Evolutionary conservation across 2,888 invertebrate genomes (phyloP), one percentile per base, ranked within the genome.

Genomic region (Ormyrus pomaceus): DNA sequence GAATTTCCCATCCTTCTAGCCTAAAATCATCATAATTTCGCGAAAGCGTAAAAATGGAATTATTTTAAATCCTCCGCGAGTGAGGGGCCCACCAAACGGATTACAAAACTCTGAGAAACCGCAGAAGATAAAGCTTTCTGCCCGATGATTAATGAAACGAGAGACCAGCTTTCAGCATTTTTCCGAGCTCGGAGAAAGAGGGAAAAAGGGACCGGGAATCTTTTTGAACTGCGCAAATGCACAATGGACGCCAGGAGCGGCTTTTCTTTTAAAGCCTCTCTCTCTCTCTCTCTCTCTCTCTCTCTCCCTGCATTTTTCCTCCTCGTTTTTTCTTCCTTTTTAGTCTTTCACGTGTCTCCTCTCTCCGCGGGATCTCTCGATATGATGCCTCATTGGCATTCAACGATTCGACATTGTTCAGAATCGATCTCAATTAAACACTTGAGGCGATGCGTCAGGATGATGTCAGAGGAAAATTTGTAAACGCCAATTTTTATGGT

Each of bases 391-490:
- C 73, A 48, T 65, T 55, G 72, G 55, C 19, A 62, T 53, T 72
- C 62, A 13, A 6, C 13, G 64, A 48, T 11, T 48, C 51, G 9
- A 34, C 13, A 13, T 11, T 62, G 62, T 59, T 10, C 7, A 2
- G 50, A 74, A 74, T 74, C 65, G 58, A 58, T 74, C 56, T 58
- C 56, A 74, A 74, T 65, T 58, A 74, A 50, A 2, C 73, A 45
- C 72, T 62, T 45, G 45, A 11, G 5, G 34, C 50, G 46, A 11
- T 11, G 50, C 51, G 8, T 13, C 8, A 34, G 13, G n/a, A 66
- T 6, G 50, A n/a, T 50, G 34, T 34, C 34, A 34, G 4, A 34
- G 34, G 34, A 4, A 34, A 34, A 34, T 34, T 34, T 34, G 34
- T 34, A 34, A 34, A 34, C 34, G 34, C 4, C 34, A 34, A 34